Evolutionary conservation across 2,797 vertebrate genomes (phyloP), one percentile per base, ranked within the genome.

Genomic region (Sebastes glaucus): DNA sequence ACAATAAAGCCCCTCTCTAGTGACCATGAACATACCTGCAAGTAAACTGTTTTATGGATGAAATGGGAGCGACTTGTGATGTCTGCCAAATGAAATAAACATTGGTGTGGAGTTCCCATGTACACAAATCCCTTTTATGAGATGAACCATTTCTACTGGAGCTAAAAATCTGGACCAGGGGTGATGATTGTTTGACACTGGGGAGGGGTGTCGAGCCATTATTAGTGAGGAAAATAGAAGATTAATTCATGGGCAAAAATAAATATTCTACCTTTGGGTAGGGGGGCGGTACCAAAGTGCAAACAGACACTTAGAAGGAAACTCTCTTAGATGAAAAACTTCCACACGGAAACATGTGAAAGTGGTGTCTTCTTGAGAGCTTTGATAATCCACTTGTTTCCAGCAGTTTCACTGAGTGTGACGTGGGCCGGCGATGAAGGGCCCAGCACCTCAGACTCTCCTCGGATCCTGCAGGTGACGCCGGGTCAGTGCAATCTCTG

Each of bases 251-350:
- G 69, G 69, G 78, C 38, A 74, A 80, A 85, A 84, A 91, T 82
- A 87, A 88, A 88, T 90, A 85, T 71, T 87, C 74, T 84, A 75
- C 71, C 82, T 85, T 53, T 65, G 11, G 32, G 71, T 69, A 38
- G 53, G 74, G 72, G 73, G 71, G 38, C 23, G 55, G 85, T 86
- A 81, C 77, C 84, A 87, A 90, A 89, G 89, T 93, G 86, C 85
- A 87, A 91, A 87, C 74, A 89, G 66, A 89, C 83, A 84, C 66
- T 81, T 74, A 55, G 64, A 76, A 79, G 70, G 57, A 82, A 87
- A 83, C 66, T 73, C n/a, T 81, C 59, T 80, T 28, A 38, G 77
- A 69, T 74, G 73, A 82, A 86, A 70, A 75, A 73, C 38, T 20
- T 78, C 79, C 73, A 80, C 59, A 32, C 68, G 79, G 67, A 65